Percentiles rank a stretch among this genome's conserved stretches.
Evolutionary conservation across 2,113 vertebrate species (phyloP).

Genomic region (Tringa solitaria): DNA sequence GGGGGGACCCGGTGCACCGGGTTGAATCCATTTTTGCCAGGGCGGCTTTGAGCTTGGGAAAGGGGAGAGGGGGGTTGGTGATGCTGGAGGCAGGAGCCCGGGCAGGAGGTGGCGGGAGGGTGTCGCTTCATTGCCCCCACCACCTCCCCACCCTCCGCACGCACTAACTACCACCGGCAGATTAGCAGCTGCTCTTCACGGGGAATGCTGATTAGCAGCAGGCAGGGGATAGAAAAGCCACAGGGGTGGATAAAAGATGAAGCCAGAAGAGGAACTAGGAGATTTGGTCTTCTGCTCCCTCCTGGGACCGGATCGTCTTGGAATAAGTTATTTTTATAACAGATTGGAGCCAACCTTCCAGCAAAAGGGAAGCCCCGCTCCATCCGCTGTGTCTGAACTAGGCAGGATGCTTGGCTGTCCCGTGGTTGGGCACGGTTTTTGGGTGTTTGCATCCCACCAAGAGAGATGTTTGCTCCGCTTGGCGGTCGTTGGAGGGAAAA

Average conservation of each 20-base stretch:
- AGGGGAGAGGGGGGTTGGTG: not conserved
- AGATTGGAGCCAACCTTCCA: not conserved
- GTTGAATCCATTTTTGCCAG: not conserved
- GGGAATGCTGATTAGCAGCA: constrained; percentile 59
- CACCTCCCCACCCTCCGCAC: not conserved
- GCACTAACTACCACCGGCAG: not conserved
- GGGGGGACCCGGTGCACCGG: no score
- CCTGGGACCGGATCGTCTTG: rapidly evolving
- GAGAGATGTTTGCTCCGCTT: not conserved
- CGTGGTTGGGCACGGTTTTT: not conserved
- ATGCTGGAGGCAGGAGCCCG: not conserved
- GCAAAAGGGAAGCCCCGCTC: not conserved
- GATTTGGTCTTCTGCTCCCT: not conserved
- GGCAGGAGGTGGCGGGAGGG: not conserved
- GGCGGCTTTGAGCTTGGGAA: not conserved
- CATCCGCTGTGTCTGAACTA: not conserved
- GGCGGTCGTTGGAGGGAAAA: not conserved
- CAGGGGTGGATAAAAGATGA: constrained; percentile 41
- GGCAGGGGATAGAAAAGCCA: constrained; percentile 42
- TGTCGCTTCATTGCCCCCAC: not conserved
- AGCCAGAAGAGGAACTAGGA: constrained; percentile 31
- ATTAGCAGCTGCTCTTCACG: constrained; percentile 42
- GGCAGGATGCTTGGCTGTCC: not conserved
- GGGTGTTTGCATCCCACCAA: not conserved
- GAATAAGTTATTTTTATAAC: not conserved